Evolutionary conservation across 2,888 invertebrate genomes (phyloP), one percentile per base, ranked within the genome.

Genomic region (Mantis religiosa): DNA sequence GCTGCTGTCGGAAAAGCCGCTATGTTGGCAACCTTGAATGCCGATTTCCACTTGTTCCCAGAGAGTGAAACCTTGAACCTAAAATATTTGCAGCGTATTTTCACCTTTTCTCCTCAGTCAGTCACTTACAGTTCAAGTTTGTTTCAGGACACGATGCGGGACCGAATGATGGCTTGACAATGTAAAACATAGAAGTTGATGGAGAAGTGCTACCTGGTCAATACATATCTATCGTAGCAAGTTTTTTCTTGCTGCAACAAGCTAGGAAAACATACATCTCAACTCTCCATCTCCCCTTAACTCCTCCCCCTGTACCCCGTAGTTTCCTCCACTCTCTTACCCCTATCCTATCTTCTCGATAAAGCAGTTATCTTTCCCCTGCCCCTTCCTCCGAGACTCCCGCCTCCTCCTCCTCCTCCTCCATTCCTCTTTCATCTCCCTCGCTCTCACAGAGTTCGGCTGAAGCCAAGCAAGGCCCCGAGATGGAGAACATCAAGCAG

Each of bases 321-420:
- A 83, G 47, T 85, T 82, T 84, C 83, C 87, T 81, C 83, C 34
- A 71, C 54, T 71, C 54, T 71, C 87, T 87, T 82, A 87, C 87
- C 87, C 87, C 87, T 82, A 87, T 87, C 87, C 87, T 87, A 87
- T 87, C 87, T 87, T 87, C 87, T 87, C 87, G 87, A 87, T 87
- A 87, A 87, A 85, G 88, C 93, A 94, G 94, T 93, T 94, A 93
- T 90, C 90, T 90, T 91, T 91, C 93, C 93, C 93, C 92, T 92
- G 92, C 91, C 91, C 91, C 92, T 91, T 91, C 92, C 91, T 30
- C 83, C 83, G 28, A 28, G 28, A 90, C 91, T 91, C 90, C 89
- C 91, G 82, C n/a, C 90, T 81, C 85, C 90, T 90, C 91, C 88
- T 89, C 89, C 89, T 82, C 85, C 90, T 90, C 91, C 88, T 89